Evolutionary conservation across 2,797 vertebrate species (phyloP).

Genomic region (Catamblyrhynchus diadema): DNA sequence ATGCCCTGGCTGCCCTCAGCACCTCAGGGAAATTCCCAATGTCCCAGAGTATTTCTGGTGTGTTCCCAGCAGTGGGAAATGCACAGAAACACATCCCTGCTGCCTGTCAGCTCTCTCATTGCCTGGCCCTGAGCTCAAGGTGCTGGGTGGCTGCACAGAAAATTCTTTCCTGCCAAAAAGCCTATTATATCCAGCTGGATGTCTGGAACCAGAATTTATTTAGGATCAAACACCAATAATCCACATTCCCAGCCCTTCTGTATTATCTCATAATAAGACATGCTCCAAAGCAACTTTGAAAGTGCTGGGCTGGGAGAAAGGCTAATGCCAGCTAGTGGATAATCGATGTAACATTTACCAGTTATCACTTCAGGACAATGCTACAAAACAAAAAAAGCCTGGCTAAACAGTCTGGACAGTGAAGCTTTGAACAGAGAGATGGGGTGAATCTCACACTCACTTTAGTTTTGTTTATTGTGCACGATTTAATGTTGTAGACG

Average conservation of each 20-base stretch:
- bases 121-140: neutral
- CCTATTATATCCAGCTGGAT: neutral
- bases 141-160: neutral
- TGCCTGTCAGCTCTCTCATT: neutral
- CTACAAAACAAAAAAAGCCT: neutral
- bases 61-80: neutral
- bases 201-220: neutral
- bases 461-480: neutral
- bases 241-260: neutral
- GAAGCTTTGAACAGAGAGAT: neutral
- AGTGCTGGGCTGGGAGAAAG: neutral
- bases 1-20: neutral
- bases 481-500: neutral
- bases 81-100: neutral
- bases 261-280: neutral
- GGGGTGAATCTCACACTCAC: neutral
- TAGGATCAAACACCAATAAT: conserved; percentile 3
- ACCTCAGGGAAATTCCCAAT: accelerated
- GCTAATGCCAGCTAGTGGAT: neutral
- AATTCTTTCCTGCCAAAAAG: neutral
- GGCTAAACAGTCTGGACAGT: neutral
- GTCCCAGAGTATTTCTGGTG: accelerated
- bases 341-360: neutral
- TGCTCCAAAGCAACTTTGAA: neutral
- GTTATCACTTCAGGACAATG: neutral